Evolutionary conservation across 1,140 invertebrate species (phyloP).

Genomic region (Drosophila nasuta): DNA sequence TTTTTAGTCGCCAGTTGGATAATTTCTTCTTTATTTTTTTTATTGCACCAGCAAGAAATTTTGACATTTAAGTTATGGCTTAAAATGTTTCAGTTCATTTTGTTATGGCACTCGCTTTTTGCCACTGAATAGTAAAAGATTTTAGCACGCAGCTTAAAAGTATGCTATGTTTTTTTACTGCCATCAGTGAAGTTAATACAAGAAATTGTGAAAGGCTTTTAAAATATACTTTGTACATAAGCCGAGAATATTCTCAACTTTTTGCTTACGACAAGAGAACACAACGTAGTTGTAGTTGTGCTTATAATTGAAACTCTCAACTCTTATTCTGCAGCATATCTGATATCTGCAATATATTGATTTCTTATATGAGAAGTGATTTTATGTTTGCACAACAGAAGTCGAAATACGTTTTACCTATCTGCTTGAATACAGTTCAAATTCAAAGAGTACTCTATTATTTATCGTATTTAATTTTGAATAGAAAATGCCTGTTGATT

Average conservation of each 20-base stretch:
- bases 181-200: conserved; percentile 17
- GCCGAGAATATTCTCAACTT: background rate
- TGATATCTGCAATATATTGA: background rate
- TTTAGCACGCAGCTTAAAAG: conserved; percentile 33
- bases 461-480: background rate
- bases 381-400: too few relatives aligned
- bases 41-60: conserved; percentile 46
- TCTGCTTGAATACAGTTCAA: too few relatives aligned
- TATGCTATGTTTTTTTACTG: conserved; percentile 24
- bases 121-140: conserved; percentile 29
- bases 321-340: background rate
- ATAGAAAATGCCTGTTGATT: conserved; percentile 1
- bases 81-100: conserved; percentile 69
- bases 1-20: conserved; percentile 61
- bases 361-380: too few relatives aligned
- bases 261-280: background rate
- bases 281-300: background rate
- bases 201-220: conserved; percentile 8
- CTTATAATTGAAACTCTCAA: background rate
- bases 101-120: conserved; percentile 36
- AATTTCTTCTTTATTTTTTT: conserved; percentile 16
- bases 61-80: conserved; percentile 77
- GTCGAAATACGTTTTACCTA: too few relatives aligned
- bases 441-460: background rate
- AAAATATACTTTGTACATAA: conserved; percentile 11